Evolutionary conservation across 2,113 vertebrate genomes (phyloP), one percentile per base, ranked within the genome.

Genomic region (Datnioides undecimradiatus): DNA sequence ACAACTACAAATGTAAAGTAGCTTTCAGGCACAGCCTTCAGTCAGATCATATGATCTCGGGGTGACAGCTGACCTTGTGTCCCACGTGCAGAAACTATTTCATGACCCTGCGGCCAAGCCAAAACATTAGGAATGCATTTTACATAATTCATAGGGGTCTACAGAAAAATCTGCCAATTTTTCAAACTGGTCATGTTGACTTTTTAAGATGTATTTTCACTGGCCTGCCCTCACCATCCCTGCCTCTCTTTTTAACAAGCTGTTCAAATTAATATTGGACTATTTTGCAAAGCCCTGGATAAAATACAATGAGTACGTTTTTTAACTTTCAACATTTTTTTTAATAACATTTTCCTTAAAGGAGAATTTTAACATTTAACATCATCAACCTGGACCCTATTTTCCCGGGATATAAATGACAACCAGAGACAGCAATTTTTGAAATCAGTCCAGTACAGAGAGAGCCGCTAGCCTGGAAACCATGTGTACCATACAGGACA

Each of bases 51-150:
- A 69, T 77, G 62, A 87, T 76, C 72, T 80, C 63, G 76, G 69
- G 67, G 79, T 85, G 84, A 87, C 84, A 90, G 84, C 80, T 88
- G 84, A 88, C 87, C 84, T 90, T 89, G 86, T 75, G 84, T 91
- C 69, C 69, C 77, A 83, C 29, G 8, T 80, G 63, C 78, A 75
- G 74, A 85, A 82, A 80, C 65, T 75, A 63, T 75, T 80, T 79
- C 48, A 69, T 77, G 83, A 89, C 81, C 85, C 79, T 83, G 64
- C 49, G 48, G 88, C 83, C 54, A 60, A 76, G 84, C 62, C 75
- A 82, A 85, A 87, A 83, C 70, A 80, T 79, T 76, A 88, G 36
- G 46, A 87, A 76, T 79, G 79, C 63, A 80, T 60, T 85, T 86
- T 91, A 78, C 78, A 88, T 87, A 31, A 88, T 91, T 91, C 66